Evolutionary conservation across 1,140 invertebrate genomes (phyloP), one percentile per base, ranked within the genome.

Genomic region (Akabosia matsudoensis): DNA sequence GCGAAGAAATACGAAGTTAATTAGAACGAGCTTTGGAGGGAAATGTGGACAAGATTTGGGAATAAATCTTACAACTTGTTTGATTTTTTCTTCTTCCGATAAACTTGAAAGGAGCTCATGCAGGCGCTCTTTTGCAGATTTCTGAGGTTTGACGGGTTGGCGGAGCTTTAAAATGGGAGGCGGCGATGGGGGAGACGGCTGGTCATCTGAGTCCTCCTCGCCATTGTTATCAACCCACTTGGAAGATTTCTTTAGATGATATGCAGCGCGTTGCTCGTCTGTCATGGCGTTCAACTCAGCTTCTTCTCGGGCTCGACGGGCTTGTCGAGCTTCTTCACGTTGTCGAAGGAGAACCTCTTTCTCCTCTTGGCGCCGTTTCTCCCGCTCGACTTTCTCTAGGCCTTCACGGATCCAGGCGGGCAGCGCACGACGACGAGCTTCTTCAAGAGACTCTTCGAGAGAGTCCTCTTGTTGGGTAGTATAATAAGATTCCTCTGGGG

Each of bases 361-460:
- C 84, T 97, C 93, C 78, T 94, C 86, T 81, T 94, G 93, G 82
- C 92, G 94, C 82, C 92, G 90, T 85, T 98, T 98, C 80, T 98
- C 96, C 70, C 92, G 87, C 85, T 98, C 96, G 94, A 98, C 97
- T 87, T 98, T 98, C 84, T 98, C 96, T 75, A 98, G 85, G 37
- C 96, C 95, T 87, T 97, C 94, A 82, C 95, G 87, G 77, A 98
- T 97, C 97, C 97, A 99, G 3, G 92, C 93, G 61, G 97, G 97
- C 30, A 99, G 88, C 82, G 93, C 91, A 83, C 95, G 91, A 34
- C 95, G 86, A 85, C 96, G 97, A 31, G 92, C 92, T 30, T 95
- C 94, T 88, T 98, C 75, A 28, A 76, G 33, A n/a, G n/a, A n/a
- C n/a, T n/a, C n/a, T n/a, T n/a, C n/a, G n/a, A n/a, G n/a, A n/a